These are phyloP conservation scores for Gallinago media DNA, from an alignment of 2,113 vertebrate species.

Conservation along the genomic window DNA sequence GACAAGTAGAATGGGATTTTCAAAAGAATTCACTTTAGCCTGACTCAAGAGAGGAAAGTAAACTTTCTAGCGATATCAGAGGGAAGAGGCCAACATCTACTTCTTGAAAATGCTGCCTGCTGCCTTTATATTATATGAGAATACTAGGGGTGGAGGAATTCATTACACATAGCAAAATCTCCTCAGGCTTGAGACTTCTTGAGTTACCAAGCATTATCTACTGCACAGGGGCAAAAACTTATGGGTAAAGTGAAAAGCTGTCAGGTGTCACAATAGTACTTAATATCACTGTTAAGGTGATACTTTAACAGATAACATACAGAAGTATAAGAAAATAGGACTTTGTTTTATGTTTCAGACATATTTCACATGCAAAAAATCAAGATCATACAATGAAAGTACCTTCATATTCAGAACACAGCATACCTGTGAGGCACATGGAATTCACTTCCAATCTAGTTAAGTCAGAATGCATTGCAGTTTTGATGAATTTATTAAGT, in stretches of 20 bases:
- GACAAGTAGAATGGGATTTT: constrained; percentile 9
- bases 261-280: neutral
- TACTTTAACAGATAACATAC: neutral
- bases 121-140: neutral
- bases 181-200: neutral
- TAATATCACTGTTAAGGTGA: neutral
- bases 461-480: neutral
- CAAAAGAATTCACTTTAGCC: neutral
- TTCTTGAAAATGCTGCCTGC: neutral
- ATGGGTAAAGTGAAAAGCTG: neutral
- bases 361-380: neutral
- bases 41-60: neutral
- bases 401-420: neutral
- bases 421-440: neutral
- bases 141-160: neutral
- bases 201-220: neutral
- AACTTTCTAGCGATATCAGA: neutral
- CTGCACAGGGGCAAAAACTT: neutral
- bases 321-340: neutral
- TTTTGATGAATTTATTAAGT: constrained; percentile 1
- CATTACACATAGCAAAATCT: neutral
- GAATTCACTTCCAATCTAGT: neutral
- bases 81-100: neutral
- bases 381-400: neutral
- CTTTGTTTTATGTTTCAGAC: rapidly evolving